These are phyloP conservation scores for Pseudonaja textilis DNA, from an alignment of 2,113 vertebrate species.

Conservation along the genomic window DNA sequence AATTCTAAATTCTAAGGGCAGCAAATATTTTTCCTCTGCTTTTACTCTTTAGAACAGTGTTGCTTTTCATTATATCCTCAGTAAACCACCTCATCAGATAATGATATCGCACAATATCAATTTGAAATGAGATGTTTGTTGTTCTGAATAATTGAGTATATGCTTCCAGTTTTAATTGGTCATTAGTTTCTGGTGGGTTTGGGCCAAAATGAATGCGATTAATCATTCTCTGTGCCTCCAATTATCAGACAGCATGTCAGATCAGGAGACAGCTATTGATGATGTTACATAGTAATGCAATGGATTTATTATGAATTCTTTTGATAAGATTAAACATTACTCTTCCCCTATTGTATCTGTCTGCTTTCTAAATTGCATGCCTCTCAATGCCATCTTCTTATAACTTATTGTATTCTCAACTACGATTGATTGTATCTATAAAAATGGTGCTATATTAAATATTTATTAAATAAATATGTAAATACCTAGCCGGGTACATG, in stretches of 20 bases:
- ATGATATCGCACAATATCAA: background rate
- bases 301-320: background rate
- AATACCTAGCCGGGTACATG: slow-evolving; percentile 14
- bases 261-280: slow-evolving; percentile 45
- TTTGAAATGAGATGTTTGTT: background rate
- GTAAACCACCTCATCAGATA: background rate
- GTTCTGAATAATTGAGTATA: background rate
- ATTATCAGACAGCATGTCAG: slow-evolving; percentile 27
- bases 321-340: background rate
- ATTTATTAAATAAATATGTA: background rate
- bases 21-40: background rate
- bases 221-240: background rate
- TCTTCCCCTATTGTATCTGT: background rate
- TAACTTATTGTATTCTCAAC: background rate
- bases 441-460: background rate
- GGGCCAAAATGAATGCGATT: background rate
- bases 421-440: background rate
- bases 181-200: background rate
- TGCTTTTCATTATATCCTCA: background rate
- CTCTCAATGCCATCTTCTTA: background rate
- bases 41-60: background rate
- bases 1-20: background rate
- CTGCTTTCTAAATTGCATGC: background rate
- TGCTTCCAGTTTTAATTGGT: background rate
- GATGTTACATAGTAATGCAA: background rate